Conservation (phyloP, 2,113 vertebrate species). For the Ranitomeya variabilis region DNA sequence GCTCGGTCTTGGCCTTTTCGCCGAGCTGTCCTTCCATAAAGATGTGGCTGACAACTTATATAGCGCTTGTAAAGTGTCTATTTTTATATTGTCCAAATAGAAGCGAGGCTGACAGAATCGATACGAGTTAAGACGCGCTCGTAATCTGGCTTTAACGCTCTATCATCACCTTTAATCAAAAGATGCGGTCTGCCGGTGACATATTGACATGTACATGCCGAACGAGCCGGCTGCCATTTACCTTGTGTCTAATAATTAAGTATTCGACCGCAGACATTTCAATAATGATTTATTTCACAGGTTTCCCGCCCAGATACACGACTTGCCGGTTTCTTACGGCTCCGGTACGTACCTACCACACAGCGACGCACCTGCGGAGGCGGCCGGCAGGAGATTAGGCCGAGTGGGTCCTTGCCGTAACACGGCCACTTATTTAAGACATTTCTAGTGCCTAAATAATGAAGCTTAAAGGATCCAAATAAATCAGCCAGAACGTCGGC, state of each 20-base stretch:
- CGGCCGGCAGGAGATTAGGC: not conserved
- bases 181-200: constrained; percentile 59
- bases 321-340: constrained; percentile 4
- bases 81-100: constrained; percentile 63
- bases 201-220: constrained; percentile 67
- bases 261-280: constrained; percentile 43
- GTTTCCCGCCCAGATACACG: not conserved
- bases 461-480: constrained; percentile 7
- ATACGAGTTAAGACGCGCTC: constrained; percentile 68
- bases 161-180: constrained; percentile 69
- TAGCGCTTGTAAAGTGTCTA: constrained; percentile 53
- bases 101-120: constrained; percentile 68
- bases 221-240: constrained; percentile 59
- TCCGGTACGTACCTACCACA: too few relatives aligned
- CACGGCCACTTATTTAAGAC: not conserved
- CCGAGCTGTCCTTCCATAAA: constrained; percentile 60
- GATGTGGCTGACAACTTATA: constrained; percentile 56
- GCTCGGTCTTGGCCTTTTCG: constrained; percentile 52
- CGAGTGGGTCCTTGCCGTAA: not conserved
- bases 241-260: constrained; percentile 44
- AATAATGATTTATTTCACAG: constrained; percentile 34
- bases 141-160: constrained; percentile 68
- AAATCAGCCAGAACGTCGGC: constrained; percentile 14
- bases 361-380: not conserved
- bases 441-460: constrained; percentile 41